Evolutionary conservation across 2,113 vertebrate species (phyloP), one percentile per base, ranked within the genome.

Genomic region (Chaetorhynchus papuensis): DNA sequence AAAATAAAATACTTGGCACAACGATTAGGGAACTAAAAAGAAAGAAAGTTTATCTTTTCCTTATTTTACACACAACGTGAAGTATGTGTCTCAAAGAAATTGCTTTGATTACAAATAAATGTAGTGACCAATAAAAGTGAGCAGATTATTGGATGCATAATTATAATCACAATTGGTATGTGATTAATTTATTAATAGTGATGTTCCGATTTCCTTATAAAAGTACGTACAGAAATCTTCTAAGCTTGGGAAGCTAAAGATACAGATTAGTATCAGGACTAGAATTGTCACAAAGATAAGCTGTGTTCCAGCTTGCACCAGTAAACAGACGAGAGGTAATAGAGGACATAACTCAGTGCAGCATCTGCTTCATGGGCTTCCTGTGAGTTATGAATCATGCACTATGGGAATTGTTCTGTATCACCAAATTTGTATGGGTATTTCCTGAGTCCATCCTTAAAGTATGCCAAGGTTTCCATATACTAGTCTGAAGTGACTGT

Each of bases 71-170:
- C 5, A 56, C 13, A 26, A 42, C 10, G 27, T 61, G 57, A 72
- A 87, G 52, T 80, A 27, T 91, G 83, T 14, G 8, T 91, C 92
- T 90, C 33, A 88, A 94, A 96, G 28, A 92, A 90, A 60, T 12
- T 80, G 26, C 19, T 96, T 90, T 75, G 68, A 49, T 93, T 96
- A 53, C 60, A 95, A 95, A 96, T 93, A 91, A 91, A 74, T 83
- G 20, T 39, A 81, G 27, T 19, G 20, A 88, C 78, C 37, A 93
- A 33, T 94, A 91, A 94, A 76, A 90, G 21, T 78, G 15, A 83
- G 30, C 5, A 91, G 75, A 88, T 84, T 94, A 79, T 84, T 92
- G 95, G 86, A 61, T 66, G 57, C 59, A 47, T 57, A 83, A 82
- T 68, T 88, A 54, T 83, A 80, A 85, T 74, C 9, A 47, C 42